Conservation (phyloP, 2,888 invertebrate genomes). For the Morpho achilles region DNA sequence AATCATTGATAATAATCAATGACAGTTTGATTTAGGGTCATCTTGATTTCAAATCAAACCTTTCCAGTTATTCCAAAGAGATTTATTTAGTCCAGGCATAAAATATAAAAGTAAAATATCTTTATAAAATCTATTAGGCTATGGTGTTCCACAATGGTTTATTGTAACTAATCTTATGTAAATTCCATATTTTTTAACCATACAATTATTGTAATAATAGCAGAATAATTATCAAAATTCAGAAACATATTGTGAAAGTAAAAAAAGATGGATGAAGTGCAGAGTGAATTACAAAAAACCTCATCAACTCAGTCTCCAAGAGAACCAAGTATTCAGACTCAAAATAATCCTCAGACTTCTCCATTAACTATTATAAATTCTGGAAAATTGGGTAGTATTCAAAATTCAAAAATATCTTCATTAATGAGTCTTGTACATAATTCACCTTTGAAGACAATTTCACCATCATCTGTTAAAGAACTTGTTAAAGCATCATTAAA, state of each 20-base stretch:
- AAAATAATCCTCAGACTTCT: slow-evolving; percentile 14
- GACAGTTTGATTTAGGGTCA: too few species aligned
- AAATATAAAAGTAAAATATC: not conserved
- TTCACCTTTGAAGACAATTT: slow-evolving; percentile 6
- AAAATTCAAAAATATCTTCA: slow-evolving; percentile 12
- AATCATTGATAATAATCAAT: too few species aligned
- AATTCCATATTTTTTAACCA: slow-evolving; percentile 12
- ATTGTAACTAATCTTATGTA: slow-evolving; percentile 22
- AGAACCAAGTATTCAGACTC: slow-evolving; percentile 25
- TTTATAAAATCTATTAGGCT: slow-evolving; percentile 44
- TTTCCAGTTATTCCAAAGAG: too few species aligned
- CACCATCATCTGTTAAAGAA: slow-evolving; percentile 16
- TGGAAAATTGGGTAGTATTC: not conserved
- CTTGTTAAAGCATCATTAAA: slow-evolving; percentile 22
- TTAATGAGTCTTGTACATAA: slow-evolving; percentile 5
- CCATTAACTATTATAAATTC: not conserved
- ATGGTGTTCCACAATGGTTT: slow-evolving; percentile 31
- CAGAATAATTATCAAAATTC: not conserved
- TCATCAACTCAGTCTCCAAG: slow-evolving; percentile 15
- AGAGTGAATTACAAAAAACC: slow-evolving; percentile 16
- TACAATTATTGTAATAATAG: too few species aligned
- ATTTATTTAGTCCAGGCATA: not conserved
- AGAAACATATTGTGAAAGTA: not conserved
- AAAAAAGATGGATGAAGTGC: slow-evolving; percentile 30
- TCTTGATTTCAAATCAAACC: too few species aligned